A percentile compares a stretch with the other conserved stretches of the same genome.
Conservation (phyloP, 23 tunicate species). For the Aplidium turbinatum region DNA sequence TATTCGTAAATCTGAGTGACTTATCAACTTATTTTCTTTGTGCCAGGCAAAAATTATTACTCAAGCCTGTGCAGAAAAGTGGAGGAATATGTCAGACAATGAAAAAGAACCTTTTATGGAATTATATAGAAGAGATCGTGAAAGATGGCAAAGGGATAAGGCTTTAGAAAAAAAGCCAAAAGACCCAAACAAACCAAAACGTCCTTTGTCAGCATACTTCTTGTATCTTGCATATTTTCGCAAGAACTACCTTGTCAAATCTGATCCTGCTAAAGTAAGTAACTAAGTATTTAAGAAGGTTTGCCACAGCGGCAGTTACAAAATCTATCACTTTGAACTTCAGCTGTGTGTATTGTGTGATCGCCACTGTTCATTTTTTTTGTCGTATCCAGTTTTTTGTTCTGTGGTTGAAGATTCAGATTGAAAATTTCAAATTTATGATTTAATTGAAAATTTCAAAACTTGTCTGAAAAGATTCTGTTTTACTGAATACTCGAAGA, state of each 20-base stretch:
- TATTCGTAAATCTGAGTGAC: no score
- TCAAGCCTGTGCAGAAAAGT: constrained; percentile 98
- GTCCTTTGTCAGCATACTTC: constrained; percentile 94
- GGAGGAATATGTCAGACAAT: constrained; percentile 91
- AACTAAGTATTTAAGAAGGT: not conserved
- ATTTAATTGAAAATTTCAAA: no score
- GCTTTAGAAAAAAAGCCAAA: constrained; percentile 95
- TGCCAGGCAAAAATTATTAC: constrained; percentile 91
- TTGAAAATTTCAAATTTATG: no score
- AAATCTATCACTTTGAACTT: no score
- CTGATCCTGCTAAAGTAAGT: constrained; percentile 86
- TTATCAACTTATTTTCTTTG: no score
- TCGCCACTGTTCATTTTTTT: no score
- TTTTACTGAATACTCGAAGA: no score
- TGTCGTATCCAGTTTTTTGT: no score
- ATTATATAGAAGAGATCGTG: constrained; percentile 77
- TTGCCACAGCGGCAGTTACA: no score
- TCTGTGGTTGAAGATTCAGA: not conserved
- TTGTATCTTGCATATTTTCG: constrained; percentile 86
- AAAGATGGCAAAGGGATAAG: constrained; percentile 91
- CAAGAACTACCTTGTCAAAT: constrained; percentile 59
- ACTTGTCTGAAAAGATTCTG: no score
- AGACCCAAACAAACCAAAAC: constrained; percentile 92
- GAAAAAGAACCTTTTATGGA: constrained; percentile 95
- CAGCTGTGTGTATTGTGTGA: not conserved